These are phyloP conservation scores for Stegastes partitus DNA, from an alignment of 2,113 vertebrate genomes.

Conservation along the genomic window DNA sequence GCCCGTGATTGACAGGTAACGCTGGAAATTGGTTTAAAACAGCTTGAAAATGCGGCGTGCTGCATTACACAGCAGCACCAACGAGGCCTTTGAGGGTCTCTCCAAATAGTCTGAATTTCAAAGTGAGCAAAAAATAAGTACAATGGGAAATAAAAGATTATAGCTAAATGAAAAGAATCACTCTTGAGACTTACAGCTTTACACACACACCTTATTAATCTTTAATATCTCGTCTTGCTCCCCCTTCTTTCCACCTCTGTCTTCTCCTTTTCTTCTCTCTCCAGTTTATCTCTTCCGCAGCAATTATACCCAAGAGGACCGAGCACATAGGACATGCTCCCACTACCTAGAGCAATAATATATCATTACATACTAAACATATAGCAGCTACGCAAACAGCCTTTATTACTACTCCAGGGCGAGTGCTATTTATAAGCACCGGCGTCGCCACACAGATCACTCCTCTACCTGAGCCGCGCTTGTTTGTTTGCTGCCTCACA, in stretches of 20 bases:
- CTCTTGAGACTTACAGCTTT: slow-evolving; percentile 71
- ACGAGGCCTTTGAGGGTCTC: slow-evolving; percentile 59
- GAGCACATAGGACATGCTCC: slow-evolving; percentile 74
- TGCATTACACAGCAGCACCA: slow-evolving; percentile 24
- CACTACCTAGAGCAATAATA: slow-evolving; percentile 79
- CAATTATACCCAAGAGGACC: slow-evolving; percentile 76
- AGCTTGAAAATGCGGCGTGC: neutral
- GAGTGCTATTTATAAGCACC: slow-evolving; percentile 71
- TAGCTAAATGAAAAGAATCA: slow-evolving; percentile 77
- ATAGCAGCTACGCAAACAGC: slow-evolving; percentile 77
- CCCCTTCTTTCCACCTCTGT: slow-evolving; percentile 14
- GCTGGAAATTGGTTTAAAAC: slow-evolving; percentile 14
- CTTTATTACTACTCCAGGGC: slow-evolving; percentile 83
- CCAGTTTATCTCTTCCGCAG: slow-evolving; percentile 76
- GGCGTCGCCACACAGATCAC: slow-evolving; percentile 48
- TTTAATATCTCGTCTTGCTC: slow-evolving; percentile 76
- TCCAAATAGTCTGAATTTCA: slow-evolving; percentile 67
- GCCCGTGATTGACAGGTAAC: slow-evolving; percentile 26
- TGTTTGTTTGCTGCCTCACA: slow-evolving; percentile 26
- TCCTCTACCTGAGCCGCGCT: slow-evolving; percentile 60
- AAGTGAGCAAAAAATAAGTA: slow-evolving; percentile 62
- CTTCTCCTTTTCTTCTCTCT: slow-evolving; percentile 17
- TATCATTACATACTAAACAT: slow-evolving; percentile 80
- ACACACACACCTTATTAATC: slow-evolving; percentile 75
- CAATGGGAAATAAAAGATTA: slow-evolving; percentile 68